These are phyloP conservation scores for Otocyon megalotis DNA, from an alignment of 2,113 vertebrate genomes.

Conservation along the genomic window DNA sequence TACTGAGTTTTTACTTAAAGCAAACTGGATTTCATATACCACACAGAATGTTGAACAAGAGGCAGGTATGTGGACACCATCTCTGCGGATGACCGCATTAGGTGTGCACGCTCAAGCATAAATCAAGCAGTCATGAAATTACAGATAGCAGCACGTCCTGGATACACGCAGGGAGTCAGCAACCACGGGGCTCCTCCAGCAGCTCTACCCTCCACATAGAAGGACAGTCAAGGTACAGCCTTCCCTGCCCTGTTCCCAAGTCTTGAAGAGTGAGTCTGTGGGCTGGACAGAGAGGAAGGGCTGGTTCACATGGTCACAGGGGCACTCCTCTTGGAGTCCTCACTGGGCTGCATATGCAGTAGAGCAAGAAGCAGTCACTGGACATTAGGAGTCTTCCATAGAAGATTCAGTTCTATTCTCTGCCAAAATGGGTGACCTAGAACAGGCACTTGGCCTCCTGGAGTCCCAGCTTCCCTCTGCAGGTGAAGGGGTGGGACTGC, in stretches of 20 bases:
- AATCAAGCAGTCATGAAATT: slow-evolving; percentile 40
- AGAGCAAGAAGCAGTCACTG: background rate
- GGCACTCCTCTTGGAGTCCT: background rate
- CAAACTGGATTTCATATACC: background rate
- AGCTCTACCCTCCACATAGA: background rate
- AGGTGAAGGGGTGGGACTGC: background rate
- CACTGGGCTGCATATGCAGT: background rate
- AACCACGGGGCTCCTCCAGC: background rate
- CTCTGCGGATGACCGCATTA: background rate
- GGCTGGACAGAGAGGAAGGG: background rate
- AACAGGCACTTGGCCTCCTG: background rate
- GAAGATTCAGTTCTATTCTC: background rate
- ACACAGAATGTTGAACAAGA: background rate
- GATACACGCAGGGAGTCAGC: background rate
- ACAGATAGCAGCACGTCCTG: background rate
- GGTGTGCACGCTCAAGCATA: background rate
- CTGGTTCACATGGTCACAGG: fast-evolving
- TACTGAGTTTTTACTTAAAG: slow-evolving; percentile 45
- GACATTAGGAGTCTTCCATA: background rate
- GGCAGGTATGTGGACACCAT: background rate
- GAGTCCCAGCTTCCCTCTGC: background rate
- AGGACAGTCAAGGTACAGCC: background rate
- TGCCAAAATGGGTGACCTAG: background rate
- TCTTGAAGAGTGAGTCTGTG: background rate
- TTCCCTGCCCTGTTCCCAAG: background rate